These are phyloP conservation scores for Pyrrhosoma nymphula DNA, from an alignment of 2,888 invertebrate species.

Conservation along the genomic window DNA sequence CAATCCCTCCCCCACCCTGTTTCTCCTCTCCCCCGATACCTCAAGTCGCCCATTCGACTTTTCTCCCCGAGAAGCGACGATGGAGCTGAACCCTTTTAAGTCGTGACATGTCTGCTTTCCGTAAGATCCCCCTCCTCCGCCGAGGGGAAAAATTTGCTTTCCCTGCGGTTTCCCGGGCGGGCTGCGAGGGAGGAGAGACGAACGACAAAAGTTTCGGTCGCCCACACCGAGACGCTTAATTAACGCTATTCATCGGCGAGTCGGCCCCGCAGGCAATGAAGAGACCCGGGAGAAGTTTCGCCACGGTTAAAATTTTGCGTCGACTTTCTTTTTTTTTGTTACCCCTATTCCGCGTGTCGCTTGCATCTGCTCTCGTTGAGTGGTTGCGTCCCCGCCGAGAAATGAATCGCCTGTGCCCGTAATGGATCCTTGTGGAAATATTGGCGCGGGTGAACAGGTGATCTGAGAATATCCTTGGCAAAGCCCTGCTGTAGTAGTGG, in stretches of 20 bases:
- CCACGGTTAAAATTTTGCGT: background rate
- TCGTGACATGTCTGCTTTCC: background rate
- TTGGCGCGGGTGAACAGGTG: background rate
- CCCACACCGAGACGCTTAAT: background rate
- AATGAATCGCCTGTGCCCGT: background rate
- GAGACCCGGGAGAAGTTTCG: background rate
- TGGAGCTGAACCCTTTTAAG: background rate
- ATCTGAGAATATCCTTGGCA: background rate
- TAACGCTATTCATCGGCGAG: background rate
- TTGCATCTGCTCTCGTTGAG: background rate
- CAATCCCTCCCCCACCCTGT: background rate
- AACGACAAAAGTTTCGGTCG: background rate
- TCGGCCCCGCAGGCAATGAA: background rate
- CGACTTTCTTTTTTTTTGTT: background rate
- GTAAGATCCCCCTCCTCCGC: background rate
- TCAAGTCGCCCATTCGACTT: background rate
- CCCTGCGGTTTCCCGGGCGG: background rate
- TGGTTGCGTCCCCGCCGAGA: background rate
- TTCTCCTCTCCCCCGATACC: background rate
- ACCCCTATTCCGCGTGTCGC: background rate
- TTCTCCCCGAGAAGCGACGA: background rate
- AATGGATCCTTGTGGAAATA: background rate
- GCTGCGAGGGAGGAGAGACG: background rate
- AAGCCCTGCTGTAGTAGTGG: no score
- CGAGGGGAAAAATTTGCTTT: background rate